Base-by-base conservation (phyloP, 2,113 vertebrate species). In the Dendrocopos noguchii region DNA sequence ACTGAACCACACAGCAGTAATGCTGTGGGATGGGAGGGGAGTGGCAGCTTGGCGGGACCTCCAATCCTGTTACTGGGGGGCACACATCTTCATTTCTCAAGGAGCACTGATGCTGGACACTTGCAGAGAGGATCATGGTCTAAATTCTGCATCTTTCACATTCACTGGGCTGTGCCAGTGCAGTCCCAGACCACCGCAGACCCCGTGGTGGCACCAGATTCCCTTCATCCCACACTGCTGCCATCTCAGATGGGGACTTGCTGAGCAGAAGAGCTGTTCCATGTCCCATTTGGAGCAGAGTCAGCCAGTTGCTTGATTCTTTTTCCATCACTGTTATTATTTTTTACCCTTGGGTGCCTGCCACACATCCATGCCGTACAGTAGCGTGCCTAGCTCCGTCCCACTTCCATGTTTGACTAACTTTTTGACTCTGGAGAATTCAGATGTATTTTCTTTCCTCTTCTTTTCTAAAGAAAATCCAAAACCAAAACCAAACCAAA, bases 371-470 rank as follows among this genome's bases (percentile, higher is more conserved):
- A 0, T 60, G 80, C 64, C 0, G 0, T 84, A 88, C 50, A 5
- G 81, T 22, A 89, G 64, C 9, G 0, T 1, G 0, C 46, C 33
- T 19, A 1, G 19, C 55, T 93, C 74, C 3, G 2, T 65, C 70
- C 52, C 80, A 50, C 92, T 79, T 83, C 79, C 19, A 4, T 91
- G 87, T 96, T 95, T 96, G 68, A 19, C 94, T 92, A 93, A 95
- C 97, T 96, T 96, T 95, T 81, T 90, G 91, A 95, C 97, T 96
- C 95, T 9, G 22, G 86, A 93, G 33, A 39, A 64, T 56, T 65
- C 6, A 39, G 33, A 76, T 85, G 94, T 93, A 84, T 93, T 95
- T 93, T 87, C 81, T 92, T 81, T 50, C 81, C 78, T 78, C 63
- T 87, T 44, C 59, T 90, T 78, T 70, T 80, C 39, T 25, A 60